These are phyloP conservation scores for Chrysina gloriosa DNA, from an alignment of 2,888 invertebrate genomes.

Conservation along the genomic window DNA sequence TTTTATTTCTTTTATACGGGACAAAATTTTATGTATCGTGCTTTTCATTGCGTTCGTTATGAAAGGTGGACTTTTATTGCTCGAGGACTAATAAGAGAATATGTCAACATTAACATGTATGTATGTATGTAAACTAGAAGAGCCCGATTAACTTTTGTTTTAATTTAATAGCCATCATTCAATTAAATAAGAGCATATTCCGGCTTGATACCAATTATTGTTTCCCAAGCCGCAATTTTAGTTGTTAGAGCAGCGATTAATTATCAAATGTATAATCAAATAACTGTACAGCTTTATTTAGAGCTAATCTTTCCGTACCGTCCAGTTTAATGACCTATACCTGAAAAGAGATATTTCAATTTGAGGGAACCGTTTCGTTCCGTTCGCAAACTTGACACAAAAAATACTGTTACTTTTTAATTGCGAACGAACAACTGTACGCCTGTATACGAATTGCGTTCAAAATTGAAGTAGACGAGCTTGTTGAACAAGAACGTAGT, in stretches of 20 bases:
- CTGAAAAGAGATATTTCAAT: slow-evolving; percentile 39
- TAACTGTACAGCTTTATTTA: slow-evolving; percentile 30
- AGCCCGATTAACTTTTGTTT: too few species aligned
- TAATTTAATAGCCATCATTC: too few species aligned
- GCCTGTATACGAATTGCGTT: slow-evolving; percentile 15
- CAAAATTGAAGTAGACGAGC: slow-evolving; percentile 1
- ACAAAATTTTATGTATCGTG: too few species aligned
- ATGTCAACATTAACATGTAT: too few species aligned
- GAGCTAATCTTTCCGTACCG: slow-evolving; percentile 30
- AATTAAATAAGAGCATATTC: too few species aligned
- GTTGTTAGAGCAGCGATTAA: background rate
- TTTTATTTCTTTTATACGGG: slow-evolving; percentile 11
- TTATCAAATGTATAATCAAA: slow-evolving; percentile 31
- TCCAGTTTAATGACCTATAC: slow-evolving; percentile 42
- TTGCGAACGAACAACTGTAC: slow-evolving; percentile 31
- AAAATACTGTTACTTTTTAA: slow-evolving; percentile 46
- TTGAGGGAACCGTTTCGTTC: slow-evolving; percentile 44
- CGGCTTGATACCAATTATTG: too few species aligned
- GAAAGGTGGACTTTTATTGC: too few species aligned
- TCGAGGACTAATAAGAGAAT: too few species aligned
- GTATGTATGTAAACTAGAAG: too few species aligned
- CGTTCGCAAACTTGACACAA: slow-evolving; percentile 38
- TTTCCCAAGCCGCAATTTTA: background rate
- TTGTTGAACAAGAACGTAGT: slow-evolving; percentile 15
- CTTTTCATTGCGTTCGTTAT: too few species aligned